phyloP scores from a whole-genome alignment of 2,113 vertebrate genomes.

The Tauraco erythrolophus region DNA sequence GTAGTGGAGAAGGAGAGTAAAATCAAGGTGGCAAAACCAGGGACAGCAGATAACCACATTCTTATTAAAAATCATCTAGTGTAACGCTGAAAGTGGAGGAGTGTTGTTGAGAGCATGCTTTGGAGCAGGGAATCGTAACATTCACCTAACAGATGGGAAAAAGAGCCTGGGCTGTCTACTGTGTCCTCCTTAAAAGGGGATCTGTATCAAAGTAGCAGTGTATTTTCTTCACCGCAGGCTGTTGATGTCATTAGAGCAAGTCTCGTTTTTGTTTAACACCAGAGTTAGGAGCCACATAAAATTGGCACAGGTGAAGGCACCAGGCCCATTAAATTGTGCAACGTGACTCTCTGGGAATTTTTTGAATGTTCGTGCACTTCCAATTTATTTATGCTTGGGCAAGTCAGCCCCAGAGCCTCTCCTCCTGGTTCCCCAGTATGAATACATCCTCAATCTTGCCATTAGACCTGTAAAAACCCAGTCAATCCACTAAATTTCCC shows the following conservation, averaged over 20 bases:
- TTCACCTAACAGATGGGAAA: conserved; percentile 10
- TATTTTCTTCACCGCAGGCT: conserved; percentile 48
- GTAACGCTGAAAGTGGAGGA: not conserved
- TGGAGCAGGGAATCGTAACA: not conserved
- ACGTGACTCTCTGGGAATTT: conserved; percentile 61
- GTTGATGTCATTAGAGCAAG: conserved; percentile 62
- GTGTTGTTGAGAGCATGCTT: not conserved
- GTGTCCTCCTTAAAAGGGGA: conserved; percentile 49
- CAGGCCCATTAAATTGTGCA: conserved; percentile 68
- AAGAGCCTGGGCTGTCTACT: not conserved
- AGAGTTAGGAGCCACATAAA: conserved; percentile 70
- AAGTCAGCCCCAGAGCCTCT: conserved; percentile 22
- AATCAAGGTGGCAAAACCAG: conserved; percentile 1
- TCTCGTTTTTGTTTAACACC: conserved; percentile 49
- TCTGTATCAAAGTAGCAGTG: conserved; percentile 61
- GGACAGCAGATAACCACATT: not conserved
- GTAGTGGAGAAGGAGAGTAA: not conserved
- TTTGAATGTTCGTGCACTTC: not conserved
- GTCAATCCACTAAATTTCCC: not conserved
- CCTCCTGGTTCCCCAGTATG: not conserved
- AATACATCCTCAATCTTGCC: not conserved
- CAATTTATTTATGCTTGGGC: conserved; percentile 34
- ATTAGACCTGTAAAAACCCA: not conserved
- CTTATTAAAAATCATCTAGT: not conserved
- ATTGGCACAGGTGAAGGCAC: conserved; percentile 67